Conservation (phyloP, 2,113 vertebrate genomes). For the Myxocyprinus asiaticus region DNA sequence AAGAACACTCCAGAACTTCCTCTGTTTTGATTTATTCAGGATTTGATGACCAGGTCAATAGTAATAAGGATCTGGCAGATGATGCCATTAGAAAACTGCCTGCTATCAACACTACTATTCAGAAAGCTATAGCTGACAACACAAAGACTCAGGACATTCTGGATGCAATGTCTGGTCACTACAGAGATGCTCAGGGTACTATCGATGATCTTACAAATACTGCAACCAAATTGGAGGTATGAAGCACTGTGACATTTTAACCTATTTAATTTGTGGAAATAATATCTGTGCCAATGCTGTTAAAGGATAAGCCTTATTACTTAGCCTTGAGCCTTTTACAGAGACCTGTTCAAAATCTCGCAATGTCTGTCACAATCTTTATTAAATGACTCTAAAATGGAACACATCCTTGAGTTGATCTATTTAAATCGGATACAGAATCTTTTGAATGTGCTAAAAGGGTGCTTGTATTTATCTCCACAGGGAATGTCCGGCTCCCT, state of each 20-base stretch:
- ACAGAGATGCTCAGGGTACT: conserved; percentile 53
- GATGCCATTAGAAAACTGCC: conserved; percentile 81
- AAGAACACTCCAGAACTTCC: not conserved
- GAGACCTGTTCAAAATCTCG: too few species aligned
- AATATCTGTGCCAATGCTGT: not conserved
- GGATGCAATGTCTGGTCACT: conserved; percentile 57
- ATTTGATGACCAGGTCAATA: conserved; percentile 81
- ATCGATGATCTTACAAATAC: conserved; percentile 64
- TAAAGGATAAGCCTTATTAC: not conserved
- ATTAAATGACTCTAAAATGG: not conserved
- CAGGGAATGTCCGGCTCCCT: conserved; percentile 56
- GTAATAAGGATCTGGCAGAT: conserved; percentile 73
- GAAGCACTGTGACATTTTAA: not conserved
- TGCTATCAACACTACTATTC: conserved; percentile 75
- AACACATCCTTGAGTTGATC: not conserved
- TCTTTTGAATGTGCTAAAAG: not conserved
- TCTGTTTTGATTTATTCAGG: conserved; percentile 65
- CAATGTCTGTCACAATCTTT: not conserved
- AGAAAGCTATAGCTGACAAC: conserved; percentile 72
- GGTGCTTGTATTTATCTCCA: not conserved
- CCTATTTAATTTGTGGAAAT: too few species aligned
- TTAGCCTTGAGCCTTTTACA: not conserved
- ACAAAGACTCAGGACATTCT: conserved; percentile 65
- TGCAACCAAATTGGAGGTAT: conserved; percentile 78
- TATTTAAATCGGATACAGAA: not conserved